Evolutionary conservation across 2,113 vertebrate species (phyloP).

Genomic region (Dromas ardeola): DNA sequence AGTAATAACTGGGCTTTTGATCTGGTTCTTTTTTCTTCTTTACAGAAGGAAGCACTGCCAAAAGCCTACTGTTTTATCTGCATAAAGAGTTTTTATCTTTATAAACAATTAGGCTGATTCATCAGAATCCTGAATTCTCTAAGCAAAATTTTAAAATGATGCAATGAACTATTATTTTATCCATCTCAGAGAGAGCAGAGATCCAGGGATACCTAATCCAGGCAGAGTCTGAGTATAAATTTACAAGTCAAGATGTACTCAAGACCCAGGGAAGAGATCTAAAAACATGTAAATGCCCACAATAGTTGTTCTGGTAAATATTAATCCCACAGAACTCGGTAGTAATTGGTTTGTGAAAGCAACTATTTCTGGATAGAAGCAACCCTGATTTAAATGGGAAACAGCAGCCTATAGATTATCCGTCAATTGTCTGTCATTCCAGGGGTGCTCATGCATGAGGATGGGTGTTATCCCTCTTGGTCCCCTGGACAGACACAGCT

Average conservation of each 20-base stretch:
- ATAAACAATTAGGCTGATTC: not conserved
- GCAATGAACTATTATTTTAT: not conserved
- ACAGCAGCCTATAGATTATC: not conserved
- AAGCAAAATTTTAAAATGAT: not conserved
- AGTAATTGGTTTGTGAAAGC: not conserved
- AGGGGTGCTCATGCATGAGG: not conserved
- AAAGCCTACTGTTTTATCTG: not conserved
- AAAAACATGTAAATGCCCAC: not conserved
- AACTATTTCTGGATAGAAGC: not conserved
- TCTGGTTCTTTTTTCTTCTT: not conserved
- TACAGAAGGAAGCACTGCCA: not conserved
- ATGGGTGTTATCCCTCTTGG: not conserved
- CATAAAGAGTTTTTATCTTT: not conserved
- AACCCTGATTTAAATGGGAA: not conserved
- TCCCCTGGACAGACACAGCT: fast-evolving
- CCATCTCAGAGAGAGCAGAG: not conserved
- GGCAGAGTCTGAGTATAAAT: not conserved
- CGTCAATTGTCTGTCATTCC: not conserved
- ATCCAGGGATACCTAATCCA: not conserved
- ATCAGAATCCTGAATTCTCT: not conserved
- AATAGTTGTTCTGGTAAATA: not conserved
- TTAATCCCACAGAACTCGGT: not conserved
- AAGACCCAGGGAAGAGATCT: not conserved
- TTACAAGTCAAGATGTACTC: not conserved
- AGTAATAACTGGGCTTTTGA: not conserved